Percentiles rank a stretch among this genome's conserved stretches.
These are phyloP conservation scores for Aphrocallistes beatrix DNA, from an alignment of 37 sponge, comb jelly and placozoan genomes.

Conservation along the genomic window DNA sequence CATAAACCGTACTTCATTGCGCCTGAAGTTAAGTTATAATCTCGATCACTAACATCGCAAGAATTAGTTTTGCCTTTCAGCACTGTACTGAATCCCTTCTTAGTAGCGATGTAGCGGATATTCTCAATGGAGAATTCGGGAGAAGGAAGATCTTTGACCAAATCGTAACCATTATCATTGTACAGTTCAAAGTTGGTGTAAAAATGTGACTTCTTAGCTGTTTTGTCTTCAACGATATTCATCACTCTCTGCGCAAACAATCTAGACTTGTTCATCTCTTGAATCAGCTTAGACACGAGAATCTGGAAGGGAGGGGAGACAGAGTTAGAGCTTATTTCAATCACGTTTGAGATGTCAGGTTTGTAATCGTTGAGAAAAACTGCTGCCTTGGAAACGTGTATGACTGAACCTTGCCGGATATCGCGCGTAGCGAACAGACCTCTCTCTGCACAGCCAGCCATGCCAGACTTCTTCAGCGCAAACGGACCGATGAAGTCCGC, in stretches of 20 bases:
- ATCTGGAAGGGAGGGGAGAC: not conserved
- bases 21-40: too few relatives aligned
- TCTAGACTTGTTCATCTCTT: not conserved
- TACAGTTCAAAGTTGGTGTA: not conserved
- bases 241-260: not conserved
- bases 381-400: not conserved
- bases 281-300: not conserved
- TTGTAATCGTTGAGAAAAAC: not conserved
- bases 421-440: not conserved
- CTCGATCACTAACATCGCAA: not conserved
- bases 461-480: not conserved
- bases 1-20: not conserved
- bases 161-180: not conserved
- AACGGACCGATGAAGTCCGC: not conserved
- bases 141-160: not conserved
- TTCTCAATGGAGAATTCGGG: not conserved
- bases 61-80: not conserved
- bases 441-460: not conserved
- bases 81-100: not conserved
- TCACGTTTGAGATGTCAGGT: not conserved
- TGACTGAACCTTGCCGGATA: not conserved
- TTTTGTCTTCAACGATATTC: not conserved
- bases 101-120: not conserved
- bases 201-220: not conserved
- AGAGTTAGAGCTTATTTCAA: not conserved